A percentile compares a stretch with the other conserved stretches of the same genome.
Evolutionary conservation across 2,888 invertebrate species (phyloP).

Genomic region (Thecophora atra): DNA sequence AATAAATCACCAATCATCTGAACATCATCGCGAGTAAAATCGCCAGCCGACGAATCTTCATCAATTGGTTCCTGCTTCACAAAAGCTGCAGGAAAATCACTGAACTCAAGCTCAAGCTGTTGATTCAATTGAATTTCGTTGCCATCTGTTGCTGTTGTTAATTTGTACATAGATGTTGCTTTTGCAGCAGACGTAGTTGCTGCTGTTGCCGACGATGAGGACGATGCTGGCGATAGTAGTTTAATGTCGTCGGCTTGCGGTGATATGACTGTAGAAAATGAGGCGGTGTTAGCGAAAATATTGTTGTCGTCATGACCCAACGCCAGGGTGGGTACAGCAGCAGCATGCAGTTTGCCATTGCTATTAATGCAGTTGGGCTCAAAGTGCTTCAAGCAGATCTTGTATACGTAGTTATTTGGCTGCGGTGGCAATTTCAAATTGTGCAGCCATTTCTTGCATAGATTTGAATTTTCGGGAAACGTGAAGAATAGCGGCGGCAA

Average conservation of each 20-base stretch:
- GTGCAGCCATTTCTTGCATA: constrained; percentile 56
- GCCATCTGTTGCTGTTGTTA: neutral
- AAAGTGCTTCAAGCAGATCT: constrained; percentile 55
- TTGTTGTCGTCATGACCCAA: constrained; percentile 54
- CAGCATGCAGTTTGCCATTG: constrained; percentile 46
- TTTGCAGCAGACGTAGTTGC: neutral
- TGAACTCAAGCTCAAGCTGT: neutral
- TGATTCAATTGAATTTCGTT: neutral
- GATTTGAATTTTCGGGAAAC: constrained; percentile 53
- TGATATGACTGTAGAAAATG: constrained; percentile 18
- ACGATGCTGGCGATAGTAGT: neutral
- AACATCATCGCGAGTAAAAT: neutral
- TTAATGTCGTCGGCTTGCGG: constrained; percentile 20
- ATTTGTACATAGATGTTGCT: neutral
- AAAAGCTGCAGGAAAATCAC: neutral
- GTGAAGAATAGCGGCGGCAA: neutral
- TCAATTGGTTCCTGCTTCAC: constrained; percentile 10
- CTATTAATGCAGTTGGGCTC: constrained; percentile 49
- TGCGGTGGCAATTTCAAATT: constrained; percentile 48
- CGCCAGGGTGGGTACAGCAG: constrained; percentile 57
- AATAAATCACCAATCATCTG: constrained; percentile 18
- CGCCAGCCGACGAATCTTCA: neutral
- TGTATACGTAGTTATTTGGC: constrained; percentile 40
- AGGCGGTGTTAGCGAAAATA: constrained; percentile 50
- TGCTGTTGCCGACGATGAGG: neutral